A percentile compares a stretch with the other conserved stretches of the same genome.
Conservation (phyloP, 2,797 vertebrate species). For the Odontamblyopus lacepedii region DNA sequence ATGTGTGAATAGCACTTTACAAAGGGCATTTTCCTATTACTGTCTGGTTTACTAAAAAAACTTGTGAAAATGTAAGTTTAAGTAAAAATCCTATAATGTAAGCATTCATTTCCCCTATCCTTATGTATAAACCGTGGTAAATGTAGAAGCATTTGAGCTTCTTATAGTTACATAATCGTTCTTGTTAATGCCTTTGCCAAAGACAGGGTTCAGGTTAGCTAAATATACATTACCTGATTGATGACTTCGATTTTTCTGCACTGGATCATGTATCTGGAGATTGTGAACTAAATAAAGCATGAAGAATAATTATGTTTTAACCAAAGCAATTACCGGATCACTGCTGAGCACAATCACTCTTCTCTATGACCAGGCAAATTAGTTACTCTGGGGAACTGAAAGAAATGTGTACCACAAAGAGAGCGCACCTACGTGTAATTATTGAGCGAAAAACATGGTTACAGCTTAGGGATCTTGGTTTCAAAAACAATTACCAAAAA, state of each 20-base stretch:
- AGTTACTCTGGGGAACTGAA: conserved; percentile 6
- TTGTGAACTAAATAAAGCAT: conserved; percentile 12
- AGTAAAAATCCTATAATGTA: neutral
- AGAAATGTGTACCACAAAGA: neutral
- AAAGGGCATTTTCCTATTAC: too few relatives aligned
- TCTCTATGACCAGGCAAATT: neutral
- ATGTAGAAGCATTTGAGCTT: neutral
- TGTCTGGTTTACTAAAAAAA: too few relatives aligned
- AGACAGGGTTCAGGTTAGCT: neutral
- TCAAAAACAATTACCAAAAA: neutral
- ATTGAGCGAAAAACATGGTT: conserved; percentile 6
- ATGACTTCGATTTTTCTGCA: conserved; percentile 13
- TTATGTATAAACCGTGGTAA: neutral
- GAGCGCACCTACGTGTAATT: conserved; percentile 3
- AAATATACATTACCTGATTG: conserved; percentile 7
- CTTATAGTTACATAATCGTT: neutral
- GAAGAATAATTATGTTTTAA: conserved; percentile 32
- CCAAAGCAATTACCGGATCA: conserved; percentile 39
- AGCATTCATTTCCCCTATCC: neutral
- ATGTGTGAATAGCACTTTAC: too few relatives aligned
- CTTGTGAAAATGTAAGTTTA: neutral
- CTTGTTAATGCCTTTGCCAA: conserved; percentile 1
- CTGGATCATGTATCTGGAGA: conserved; percentile 15
- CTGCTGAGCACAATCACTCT: conserved; percentile 23
- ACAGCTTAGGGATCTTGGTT: conserved; percentile 3